These are phyloP conservation scores for Drosophila kurseongensis DNA, from an alignment of 1,140 invertebrate genomes.

Conservation along the genomic window DNA sequence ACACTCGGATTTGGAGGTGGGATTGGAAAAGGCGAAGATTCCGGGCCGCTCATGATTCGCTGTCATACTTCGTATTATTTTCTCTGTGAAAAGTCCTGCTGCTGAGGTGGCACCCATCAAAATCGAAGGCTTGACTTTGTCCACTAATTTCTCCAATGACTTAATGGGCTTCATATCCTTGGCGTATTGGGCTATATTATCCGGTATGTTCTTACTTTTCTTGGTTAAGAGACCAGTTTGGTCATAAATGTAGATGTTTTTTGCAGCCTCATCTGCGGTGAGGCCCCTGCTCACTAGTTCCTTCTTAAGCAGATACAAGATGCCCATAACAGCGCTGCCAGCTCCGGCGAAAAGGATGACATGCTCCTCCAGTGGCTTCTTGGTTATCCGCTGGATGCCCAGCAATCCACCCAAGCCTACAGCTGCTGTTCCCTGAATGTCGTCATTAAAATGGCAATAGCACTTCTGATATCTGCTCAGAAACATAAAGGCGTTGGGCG, in stretches of 20 bases:
- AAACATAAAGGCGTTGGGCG: slow-evolving; percentile 96
- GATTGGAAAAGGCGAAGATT: slow-evolving; percentile 98
- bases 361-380: slow-evolving; percentile 91
- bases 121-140: slow-evolving; percentile 90
- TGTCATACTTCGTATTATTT: slow-evolving; percentile 93
- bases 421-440: slow-evolving; percentile 97
- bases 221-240: slow-evolving; percentile 90
- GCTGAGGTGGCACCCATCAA: slow-evolving; percentile 93
- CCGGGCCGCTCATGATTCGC: slow-evolving; percentile 85
- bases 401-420: slow-evolving; percentile 96
- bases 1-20: slow-evolving; percentile 97
- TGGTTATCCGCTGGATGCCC: slow-evolving; percentile 92
- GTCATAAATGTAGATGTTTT: slow-evolving; percentile 91
- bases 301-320: slow-evolving; percentile 91
- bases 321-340: slow-evolving; percentile 95
- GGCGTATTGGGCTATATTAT: slow-evolving; percentile 91
- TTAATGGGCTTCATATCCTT: slow-evolving; percentile 90
- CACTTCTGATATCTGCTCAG: slow-evolving; percentile 93
- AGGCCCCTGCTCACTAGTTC: slow-evolving; percentile 25
- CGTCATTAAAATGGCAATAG: slow-evolving; percentile 99
- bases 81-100: slow-evolving; percentile 92
- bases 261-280: slow-evolving; percentile 88
- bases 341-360: slow-evolving; percentile 96
- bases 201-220: slow-evolving; percentile 89
- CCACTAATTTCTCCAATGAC: slow-evolving; percentile 91